A percentile compares a stretch with the other conserved stretches of the same genome.
Evolutionary conservation across 2,797 vertebrate genomes (phyloP).

Genomic region (Gastrophryne carolinensis): DNA sequence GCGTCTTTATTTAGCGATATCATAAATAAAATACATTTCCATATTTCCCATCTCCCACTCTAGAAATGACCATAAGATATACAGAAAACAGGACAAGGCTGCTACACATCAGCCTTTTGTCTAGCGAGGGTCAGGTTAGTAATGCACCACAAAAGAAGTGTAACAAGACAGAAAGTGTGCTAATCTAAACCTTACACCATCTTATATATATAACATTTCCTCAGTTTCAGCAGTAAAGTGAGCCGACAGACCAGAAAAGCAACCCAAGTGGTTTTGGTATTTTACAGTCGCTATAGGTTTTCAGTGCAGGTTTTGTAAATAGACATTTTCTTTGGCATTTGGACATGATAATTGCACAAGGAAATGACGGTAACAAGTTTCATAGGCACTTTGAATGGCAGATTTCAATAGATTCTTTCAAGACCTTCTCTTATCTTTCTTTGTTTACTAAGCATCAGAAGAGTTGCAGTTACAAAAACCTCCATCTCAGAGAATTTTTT

Average conservation of each 20-base stretch:
- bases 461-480: neutral
- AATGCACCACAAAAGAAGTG: constrained; percentile 54
- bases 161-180: constrained; percentile 12
- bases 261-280: constrained; percentile 3
- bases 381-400: neutral
- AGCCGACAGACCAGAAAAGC: neutral
- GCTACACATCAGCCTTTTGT: neutral
- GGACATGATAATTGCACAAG: neutral
- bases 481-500: neutral
- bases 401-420: neutral
- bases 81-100: constrained; percentile 53
- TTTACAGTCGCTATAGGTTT: constrained; percentile 7
- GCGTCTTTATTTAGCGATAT: constrained; percentile 66
- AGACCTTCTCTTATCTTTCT: neutral
- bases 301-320: constrained; percentile 30
- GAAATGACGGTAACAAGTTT: neutral
- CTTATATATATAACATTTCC: constrained; percentile 7
- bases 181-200: constrained; percentile 33
- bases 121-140: constrained; percentile 42
- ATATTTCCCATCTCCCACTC: constrained; percentile 64
- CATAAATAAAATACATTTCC: constrained; percentile 70
- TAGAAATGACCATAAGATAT: constrained; percentile 57
- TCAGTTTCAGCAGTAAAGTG: constrained; percentile 6
- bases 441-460: neutral
- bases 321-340: neutral